Base-by-base conservation (phyloP, 2,797 vertebrate genomes). In the Molossus molossus region DNA sequence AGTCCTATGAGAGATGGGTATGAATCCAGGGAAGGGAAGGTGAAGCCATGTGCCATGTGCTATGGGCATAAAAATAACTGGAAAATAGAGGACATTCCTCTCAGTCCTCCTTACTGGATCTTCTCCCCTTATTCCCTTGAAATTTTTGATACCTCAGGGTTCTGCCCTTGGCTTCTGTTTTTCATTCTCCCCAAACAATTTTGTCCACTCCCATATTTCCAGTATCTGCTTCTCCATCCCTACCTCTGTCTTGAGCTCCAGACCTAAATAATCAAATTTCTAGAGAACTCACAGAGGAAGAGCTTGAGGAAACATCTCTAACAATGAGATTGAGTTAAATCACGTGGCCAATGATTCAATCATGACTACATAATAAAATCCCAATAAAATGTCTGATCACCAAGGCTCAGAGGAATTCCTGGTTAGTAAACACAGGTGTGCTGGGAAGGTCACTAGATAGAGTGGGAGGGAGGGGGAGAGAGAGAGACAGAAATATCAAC, bases 81-180 rank as follows among this genome's bases (percentile, higher is more conserved):
- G 45, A 53, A 94, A 96, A 92, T 27, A 84, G 25, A 82, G 29
- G 58, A 79, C 11, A 77, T 82, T 84, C 25, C 60, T 77, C 29
- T 64, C 45, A 48, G 3, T 94, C 25, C 92, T 88, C 45, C 55
- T 89, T 79, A 69, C 14, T 80, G 29, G 29, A n/a, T 89, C 21
- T 85, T 94, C 76, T 45, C 21, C 64, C 18, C 20, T 67, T 96
- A 70, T 40, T 65, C 33, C 27, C 27, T 86, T 67, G 83, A 18
- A 91, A 25, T 29, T 53, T 50, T 83, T 87, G 1, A 76, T 73
- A 87, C 27, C 72, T 69, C 9, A 23, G 25, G 53, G 37, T 67
- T 81, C 20, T 92, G 48, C 57, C 70, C 60, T 89, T 94, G 33
- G 33, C 76, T 91, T 72, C 75, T 89, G 18, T 60, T 91, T 92